phyloP scores from a whole-genome alignment of 2,888 invertebrate genomes.

The Drosophila antonietae region DNA sequence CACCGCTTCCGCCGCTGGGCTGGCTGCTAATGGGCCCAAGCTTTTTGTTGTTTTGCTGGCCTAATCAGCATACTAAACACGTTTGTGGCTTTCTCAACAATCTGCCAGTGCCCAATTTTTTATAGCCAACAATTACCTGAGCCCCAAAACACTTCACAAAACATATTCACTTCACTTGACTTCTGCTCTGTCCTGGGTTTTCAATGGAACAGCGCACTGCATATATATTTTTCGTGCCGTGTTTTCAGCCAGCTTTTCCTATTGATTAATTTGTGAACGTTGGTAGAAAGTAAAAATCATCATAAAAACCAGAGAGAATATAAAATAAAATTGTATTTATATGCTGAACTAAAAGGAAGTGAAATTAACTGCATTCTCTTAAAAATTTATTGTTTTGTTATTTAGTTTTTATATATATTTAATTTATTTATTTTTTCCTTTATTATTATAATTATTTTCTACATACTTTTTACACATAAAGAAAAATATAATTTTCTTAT shows the following conservation, averaged over 20 bases:
- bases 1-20: neutral
- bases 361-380: neutral
- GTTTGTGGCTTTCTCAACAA: conserved; percentile 51
- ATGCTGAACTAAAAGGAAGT: neutral
- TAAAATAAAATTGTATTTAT: neutral
- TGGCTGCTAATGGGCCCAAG: conserved; percentile 4
- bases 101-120: conserved; percentile 35
- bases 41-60: conserved; percentile 23
- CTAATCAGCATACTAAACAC: conserved; percentile 63
- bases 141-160: conserved; percentile 8
- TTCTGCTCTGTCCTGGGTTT: conserved; percentile 17
- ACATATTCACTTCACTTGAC: neutral
- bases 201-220: conserved; percentile 36
- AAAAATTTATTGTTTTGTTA: neutral
- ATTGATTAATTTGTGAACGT: conserved; percentile 55
- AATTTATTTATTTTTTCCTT: neutral
- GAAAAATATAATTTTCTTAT: neutral
- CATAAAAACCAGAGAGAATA: neutral
- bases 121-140: conserved; percentile 43
- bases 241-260: conserved; percentile 17
- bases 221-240: conserved; percentile 13
- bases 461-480: neutral
- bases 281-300: neutral
- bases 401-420: neutral
- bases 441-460: neutral